Evolutionary conservation across 2,797 vertebrate genomes (phyloP).

Genomic region (Lepilemur septentrionalis): DNA sequence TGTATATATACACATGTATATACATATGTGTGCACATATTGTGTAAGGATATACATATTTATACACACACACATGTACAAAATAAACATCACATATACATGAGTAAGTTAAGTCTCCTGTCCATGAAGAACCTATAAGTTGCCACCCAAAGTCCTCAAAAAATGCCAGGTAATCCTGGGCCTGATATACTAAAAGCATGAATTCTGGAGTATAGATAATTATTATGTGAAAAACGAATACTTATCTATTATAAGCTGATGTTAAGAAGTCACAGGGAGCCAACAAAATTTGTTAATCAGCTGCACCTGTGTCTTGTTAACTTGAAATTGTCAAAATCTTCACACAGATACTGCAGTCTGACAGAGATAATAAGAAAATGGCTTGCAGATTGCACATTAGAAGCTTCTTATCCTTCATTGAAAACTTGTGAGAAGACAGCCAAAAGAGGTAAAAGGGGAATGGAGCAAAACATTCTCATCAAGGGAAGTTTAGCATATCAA

Average conservation of each 20-base stretch:
- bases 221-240: not conserved
- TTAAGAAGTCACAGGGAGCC: not conserved
- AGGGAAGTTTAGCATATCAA: constrained; percentile 58
- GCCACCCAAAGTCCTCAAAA: not conserved
- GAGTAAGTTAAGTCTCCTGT: not conserved
- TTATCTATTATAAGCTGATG: constrained; percentile 23
- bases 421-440: constrained; percentile 27
- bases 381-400: constrained; percentile 19
- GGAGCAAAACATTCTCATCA: constrained; percentile 47
- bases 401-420: not conserved
- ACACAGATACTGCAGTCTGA: not conserved
- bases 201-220: not conserved
- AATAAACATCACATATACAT: not conserved
- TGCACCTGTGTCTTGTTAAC: constrained; percentile 23
- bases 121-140: not conserved
- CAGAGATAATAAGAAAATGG: constrained; percentile 20
- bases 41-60: not conserved
- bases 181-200: constrained; percentile 1
- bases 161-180: not conserved
- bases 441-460: constrained; percentile 7
- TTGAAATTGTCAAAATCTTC: constrained; percentile 45
- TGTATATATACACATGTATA: not conserved
- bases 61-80: not conserved
- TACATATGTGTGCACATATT: not conserved
- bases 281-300: constrained; percentile 36